phyloP scores from a whole-genome alignment of 1,140 invertebrate species.

The Monochamus saltuarius region DNA sequence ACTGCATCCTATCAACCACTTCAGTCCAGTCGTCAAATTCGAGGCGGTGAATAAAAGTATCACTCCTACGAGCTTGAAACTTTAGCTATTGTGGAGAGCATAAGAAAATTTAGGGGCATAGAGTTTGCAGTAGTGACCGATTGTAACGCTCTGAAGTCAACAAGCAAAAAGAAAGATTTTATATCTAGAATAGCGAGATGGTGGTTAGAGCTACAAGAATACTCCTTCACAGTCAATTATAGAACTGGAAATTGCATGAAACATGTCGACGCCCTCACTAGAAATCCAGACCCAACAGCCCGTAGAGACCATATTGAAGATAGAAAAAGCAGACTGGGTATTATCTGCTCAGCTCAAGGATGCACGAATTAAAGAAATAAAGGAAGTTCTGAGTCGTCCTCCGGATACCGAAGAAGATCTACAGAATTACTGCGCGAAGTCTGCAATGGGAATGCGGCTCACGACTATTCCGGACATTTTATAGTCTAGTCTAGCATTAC shows the following conservation, averaged over 20 bases:
- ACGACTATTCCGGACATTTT: no score
- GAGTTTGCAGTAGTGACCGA: neutral
- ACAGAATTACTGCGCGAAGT: no score
- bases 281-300: no score
- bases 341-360: no score
- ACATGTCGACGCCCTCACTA: constrained; percentile 4
- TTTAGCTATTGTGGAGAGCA: neutral
- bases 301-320: no score
- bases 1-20: neutral
- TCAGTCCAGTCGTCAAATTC: neutral
- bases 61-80: neutral
- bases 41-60: neutral
- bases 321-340: no score
- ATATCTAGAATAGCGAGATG: constrained; percentile 6
- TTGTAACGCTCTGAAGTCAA: neutral
- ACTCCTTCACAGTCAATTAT: constrained; percentile 3
- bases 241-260: neutral
- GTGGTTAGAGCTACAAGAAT: constrained; percentile 15
- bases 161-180: neutral
- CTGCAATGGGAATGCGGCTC: no score
- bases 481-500: no score
- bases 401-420: no score
- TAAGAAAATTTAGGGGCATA: neutral
- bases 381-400: no score
- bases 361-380: no score